phyloP scores from a whole-genome alignment of 2,113 vertebrate genomes.

The Glareola pratincola region DNA sequence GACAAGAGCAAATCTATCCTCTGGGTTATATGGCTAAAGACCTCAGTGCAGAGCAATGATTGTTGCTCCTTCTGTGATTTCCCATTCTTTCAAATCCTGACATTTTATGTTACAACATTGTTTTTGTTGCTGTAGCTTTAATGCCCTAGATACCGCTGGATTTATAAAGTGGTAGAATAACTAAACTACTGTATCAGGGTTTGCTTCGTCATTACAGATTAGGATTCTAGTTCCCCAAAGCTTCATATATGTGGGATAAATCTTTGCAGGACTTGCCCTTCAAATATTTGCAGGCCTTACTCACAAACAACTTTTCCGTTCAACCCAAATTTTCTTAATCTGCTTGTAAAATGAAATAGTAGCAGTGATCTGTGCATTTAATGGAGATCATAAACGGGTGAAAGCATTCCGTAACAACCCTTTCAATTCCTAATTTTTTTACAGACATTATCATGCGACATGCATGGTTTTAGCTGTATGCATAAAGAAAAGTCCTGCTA shows the following conservation, averaged over 20 bases:
- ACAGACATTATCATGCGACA: neutral
- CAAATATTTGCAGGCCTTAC: neutral
- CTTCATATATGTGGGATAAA: neutral
- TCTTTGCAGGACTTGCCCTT: neutral
- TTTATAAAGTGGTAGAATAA: neutral
- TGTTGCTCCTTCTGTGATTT: neutral
- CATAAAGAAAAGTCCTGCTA: neutral
- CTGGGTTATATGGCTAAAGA: slow-evolving; percentile 9
- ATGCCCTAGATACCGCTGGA: neutral
- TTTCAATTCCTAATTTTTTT: neutral
- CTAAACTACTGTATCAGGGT: neutral
- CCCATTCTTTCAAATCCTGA: slow-evolving; percentile 17
- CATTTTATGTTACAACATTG: neutral
- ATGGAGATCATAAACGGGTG: neutral
- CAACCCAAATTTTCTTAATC: neutral
- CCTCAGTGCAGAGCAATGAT: neutral
- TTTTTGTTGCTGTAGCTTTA: neutral
- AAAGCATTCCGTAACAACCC: neutral
- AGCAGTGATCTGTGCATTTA: neutral
- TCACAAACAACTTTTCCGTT: neutral
- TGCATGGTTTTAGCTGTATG: neutral
- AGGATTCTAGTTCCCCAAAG: neutral
- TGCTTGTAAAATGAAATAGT: neutral
- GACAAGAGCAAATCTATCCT: slow-evolving; percentile 53
- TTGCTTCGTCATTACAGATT: neutral